phyloP scores from a whole-genome alignment of 2,113 vertebrate genomes.

The Aspidoscelis tigris region DNA sequence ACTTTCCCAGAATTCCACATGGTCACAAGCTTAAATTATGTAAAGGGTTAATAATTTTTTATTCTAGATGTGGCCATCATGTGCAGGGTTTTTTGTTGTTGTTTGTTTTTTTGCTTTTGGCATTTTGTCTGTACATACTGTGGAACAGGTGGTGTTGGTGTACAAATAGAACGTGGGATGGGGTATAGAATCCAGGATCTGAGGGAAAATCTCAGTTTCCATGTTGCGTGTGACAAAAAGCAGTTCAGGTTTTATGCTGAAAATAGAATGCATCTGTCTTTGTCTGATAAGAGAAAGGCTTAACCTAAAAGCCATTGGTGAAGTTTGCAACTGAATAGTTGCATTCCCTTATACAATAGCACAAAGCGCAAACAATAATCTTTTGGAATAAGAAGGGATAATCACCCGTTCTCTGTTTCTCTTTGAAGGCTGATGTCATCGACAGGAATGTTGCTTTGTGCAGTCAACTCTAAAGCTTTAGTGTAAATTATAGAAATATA shows the following conservation, averaged over 20 bases:
- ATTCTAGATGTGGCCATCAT: no score
- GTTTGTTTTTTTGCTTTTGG: no score
- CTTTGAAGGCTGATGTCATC: constrained; percentile 59
- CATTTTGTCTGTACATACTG: no score
- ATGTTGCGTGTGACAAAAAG: constrained; percentile 9
- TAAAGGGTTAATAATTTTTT: no score
- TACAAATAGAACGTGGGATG: not conserved
- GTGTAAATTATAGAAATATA: constrained; percentile 57
- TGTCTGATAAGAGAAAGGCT: constrained; percentile 7
- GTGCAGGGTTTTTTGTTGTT: not conserved
- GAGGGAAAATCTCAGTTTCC: not conserved
- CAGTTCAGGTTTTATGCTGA: constrained; percentile 18
- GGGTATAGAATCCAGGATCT: not conserved
- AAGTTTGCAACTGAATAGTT: constrained; percentile 45
- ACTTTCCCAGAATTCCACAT: no score
- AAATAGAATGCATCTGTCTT: constrained; percentile 42
- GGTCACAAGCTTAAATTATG: no score
- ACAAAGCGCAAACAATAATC: constrained; percentile 57
- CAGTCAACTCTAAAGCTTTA: constrained; percentile 43
- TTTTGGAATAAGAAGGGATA: constrained; percentile 45
- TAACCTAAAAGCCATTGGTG: constrained; percentile 28
- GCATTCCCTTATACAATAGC: not conserved
- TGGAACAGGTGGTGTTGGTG: not conserved
- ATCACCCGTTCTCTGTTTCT: constrained; percentile 53
- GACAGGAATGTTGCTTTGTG: constrained; percentile 58